Evolutionary conservation across 2,888 invertebrate species (phyloP), one percentile per base, ranked within the genome.

Genomic region (Chromoteleia sp.): DNA sequence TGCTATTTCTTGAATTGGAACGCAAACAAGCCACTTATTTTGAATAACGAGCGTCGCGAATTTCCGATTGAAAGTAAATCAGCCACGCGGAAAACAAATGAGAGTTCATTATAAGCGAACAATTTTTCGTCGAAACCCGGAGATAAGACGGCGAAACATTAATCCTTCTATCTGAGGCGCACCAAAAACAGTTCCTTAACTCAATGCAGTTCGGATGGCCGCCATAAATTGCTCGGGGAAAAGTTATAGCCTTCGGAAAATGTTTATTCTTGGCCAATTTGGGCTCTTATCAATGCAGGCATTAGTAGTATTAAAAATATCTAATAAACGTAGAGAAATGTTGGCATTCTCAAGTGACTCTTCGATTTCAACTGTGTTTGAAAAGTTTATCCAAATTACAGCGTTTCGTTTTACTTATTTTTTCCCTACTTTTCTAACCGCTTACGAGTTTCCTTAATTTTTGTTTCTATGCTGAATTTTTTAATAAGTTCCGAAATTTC

Each of bases 111-210:
- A 70, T 61, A 70, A 36, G 29, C 36, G 68, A 17, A 43, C 68
- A 76, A 61, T 76, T 76, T 76, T 76, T 68, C 68, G 52, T 29
- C 41, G 21, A 29, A 76, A 68, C 54, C 30, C 14, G 19, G 45
- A 76, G 76, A 76, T 76, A 76, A 76, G 76, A 61, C 76, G 68
- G 36, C 45, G 45, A 59, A 54, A 54, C 61, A 76, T 68, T 76
- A 76, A 76, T 76, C 68, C 68, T 76, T 76, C 54, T 54, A 70
- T 54, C 76, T 33, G 30, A 68, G 59, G 25, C 48, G 39, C 45
- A 41, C 75, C 30, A 76, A 76, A 67, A 58, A 76, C 58, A 67
- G 39, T 67, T 52, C 48, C 43, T 67, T 68, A 76, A 76, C 75
- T 76, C 52, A n/a, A 67, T 52, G 59, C 50, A 76, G 59, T 76